These are phyloP conservation scores for Drosophila seguyi DNA, from an alignment of 1,140 invertebrate species.

Conservation along the genomic window DNA sequence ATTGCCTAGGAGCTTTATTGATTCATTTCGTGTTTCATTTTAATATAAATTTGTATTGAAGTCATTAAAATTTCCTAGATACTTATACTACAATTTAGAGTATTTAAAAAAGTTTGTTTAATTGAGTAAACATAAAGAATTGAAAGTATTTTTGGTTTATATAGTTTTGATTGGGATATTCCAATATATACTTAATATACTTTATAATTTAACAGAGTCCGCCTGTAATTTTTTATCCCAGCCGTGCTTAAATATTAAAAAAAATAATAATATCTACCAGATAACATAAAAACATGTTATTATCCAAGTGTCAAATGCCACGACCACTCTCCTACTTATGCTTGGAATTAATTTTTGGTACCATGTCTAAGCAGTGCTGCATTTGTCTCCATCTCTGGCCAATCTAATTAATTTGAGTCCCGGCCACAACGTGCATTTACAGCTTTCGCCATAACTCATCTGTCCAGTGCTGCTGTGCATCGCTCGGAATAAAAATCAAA, in stretches of 20 bases:
- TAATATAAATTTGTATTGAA: too few relatives aligned
- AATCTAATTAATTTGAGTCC: slow-evolving; percentile 43
- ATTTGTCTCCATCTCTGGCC: slow-evolving; percentile 9
- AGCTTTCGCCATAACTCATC: slow-evolving; percentile 45
- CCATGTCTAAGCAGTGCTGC: neutral
- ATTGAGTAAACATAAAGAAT: too few relatives aligned
- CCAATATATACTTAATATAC: too few relatives aligned
- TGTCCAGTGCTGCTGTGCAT: slow-evolving; percentile 33
- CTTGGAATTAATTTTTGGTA: slow-evolving; percentile 8
- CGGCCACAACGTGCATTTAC: slow-evolving; percentile 29
- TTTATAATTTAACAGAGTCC: too few relatives aligned
- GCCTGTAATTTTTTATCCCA: neutral
- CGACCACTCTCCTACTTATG: neutral
- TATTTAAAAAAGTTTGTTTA: too few relatives aligned
- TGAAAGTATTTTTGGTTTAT: too few relatives aligned
- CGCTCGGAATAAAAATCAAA: slow-evolving; percentile 56
- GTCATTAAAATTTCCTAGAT: too few relatives aligned
- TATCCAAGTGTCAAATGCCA: neutral
- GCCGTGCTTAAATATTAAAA: neutral
- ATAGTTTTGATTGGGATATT: too few relatives aligned
- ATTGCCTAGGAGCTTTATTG: neutral
- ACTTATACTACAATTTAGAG: too few relatives aligned
- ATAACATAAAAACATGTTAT: neutral
- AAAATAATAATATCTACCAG: neutral
- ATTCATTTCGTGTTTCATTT: neutral